phyloP scores from a whole-genome alignment of 2,113 vertebrate genomes.

The Oryctolagus cuniculus region mOryCun1.1 NC_091438.1:154937501-154938000 shows the following conservation, averaged over 20 bases:
- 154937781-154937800: background rate
- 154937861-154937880: fast-evolving
- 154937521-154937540: background rate
- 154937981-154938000: fast-evolving
- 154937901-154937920: background rate
- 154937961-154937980: fast-evolving
- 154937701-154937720: fast-evolving
- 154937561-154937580: background rate
- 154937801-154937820: background rate
- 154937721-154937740: background rate
- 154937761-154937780: background rate
- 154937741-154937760: background rate
- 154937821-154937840: background rate
- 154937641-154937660: no score
- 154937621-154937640: background rate
- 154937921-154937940: no score
- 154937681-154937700: background rate
- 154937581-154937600: background rate
- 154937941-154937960: background rate
- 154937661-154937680: background rate
- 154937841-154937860: background rate
- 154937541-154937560: background rate
- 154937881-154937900: background rate
- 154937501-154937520: fast-evolving
- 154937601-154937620: background rate